Evolutionary conservation across 2,113 vertebrate species (phyloP), one percentile per base, ranked within the genome.

Genomic region (Aspiorhynchus laticeps): DNA sequence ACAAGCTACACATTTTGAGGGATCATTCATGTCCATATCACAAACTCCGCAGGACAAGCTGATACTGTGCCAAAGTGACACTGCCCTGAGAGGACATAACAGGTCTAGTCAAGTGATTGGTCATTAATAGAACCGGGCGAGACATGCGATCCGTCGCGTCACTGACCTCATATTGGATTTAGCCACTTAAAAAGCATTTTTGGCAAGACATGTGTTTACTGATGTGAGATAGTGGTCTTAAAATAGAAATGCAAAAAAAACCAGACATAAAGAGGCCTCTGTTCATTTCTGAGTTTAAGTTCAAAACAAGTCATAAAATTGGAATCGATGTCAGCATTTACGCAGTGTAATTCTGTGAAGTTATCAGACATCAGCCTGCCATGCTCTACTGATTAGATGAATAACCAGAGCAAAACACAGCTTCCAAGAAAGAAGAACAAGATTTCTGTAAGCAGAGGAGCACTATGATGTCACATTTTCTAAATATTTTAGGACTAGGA

Each of bases 241-340:
- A 90, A 91, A 91, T 86, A 90, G 84, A 5, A 41, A 85, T 31
- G 63, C 10, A 12, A 14, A 73, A 56, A 80, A n/a, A 76, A n/a
- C n/a, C n/a, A n/a, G n/a, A n/a, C n/a, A n/a, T n/a, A 56, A 61
- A 41, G 33, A 56, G 11, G 0, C 8, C 6, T 9, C 78, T 91
- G 87, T 91, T 41, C 17, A 43, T 17, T 19, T 14, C 6, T 26
- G 15, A 43, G 69, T 74, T 80, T 43, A 28, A 21, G 38, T 6
- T 41, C 71, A 31, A 83, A 86, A 87, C 56, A 43, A 65, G 80
- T 69, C 10, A 19, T 6, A 76, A 19, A 41, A 21, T 17, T 17
- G 2, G 41, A 31, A 31, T 41, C 15, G 36, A n/a, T 48, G 38
- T 65, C 17, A 77, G 65, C 33, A 61, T 63, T 69, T 38, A 61